Conservation (phyloP, 2,113 vertebrate genomes). For the Craseonycteris thonglongyai region DNA sequence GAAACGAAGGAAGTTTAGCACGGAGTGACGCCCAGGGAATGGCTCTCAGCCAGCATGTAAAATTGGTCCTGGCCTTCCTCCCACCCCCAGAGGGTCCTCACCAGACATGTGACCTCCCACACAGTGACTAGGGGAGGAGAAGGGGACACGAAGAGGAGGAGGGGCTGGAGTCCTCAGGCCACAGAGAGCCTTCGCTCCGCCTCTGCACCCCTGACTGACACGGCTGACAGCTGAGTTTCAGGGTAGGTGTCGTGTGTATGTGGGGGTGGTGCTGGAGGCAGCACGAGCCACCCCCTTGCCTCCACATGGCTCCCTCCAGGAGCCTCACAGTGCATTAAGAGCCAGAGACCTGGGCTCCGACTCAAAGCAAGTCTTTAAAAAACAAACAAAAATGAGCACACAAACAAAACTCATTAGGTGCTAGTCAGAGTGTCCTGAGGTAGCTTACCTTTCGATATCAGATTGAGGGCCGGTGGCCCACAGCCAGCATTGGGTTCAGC, state of each 20-base stretch:
- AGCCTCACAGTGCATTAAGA: background rate
- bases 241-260: background rate
- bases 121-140: background rate
- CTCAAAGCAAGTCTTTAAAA: background rate
- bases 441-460: conserved; percentile 79
- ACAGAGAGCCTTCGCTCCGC: background rate
- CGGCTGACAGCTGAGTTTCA: background rate
- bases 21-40: background rate
- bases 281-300: background rate
- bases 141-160: background rate
- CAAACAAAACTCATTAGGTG: fast-evolving
- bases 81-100: background rate
- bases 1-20: background rate
- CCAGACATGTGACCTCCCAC: background rate
- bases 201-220: background rate
- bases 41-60: background rate
- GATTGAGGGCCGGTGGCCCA: conserved; percentile 77
- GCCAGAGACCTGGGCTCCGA: background rate
- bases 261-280: background rate
- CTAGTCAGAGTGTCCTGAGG: too few relatives aligned
- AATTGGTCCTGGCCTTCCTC: background rate
- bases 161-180: background rate
- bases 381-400: background rate
- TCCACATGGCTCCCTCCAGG: background rate
- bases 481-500: conserved; percentile 85